Evolutionary conservation across 2,888 invertebrate species (phyloP), one percentile per base, ranked within the genome.

Genomic region (Bellardia bayeri): DNA sequence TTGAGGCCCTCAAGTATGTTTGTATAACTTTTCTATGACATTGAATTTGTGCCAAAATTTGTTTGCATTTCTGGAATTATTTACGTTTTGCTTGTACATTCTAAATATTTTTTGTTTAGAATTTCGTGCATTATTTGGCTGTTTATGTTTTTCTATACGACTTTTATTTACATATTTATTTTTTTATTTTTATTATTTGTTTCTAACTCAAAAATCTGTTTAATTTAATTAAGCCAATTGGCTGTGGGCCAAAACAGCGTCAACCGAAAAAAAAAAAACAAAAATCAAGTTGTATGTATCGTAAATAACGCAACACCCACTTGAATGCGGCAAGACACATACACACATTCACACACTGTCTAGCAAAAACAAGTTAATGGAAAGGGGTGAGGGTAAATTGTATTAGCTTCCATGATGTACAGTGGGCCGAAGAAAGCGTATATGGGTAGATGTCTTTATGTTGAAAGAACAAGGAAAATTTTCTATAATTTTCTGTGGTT

Each of bases 191-290:
- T 69, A 51, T 72, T 82, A 8, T 80, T 68, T 80, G 42, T 42
- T 72, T 81, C 40, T 71, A 56, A 64, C 54, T 49, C 40, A 56
- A 45, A 71, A 87, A 84, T 87, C 72, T 85, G 64, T 85, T 85
- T 82, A 64, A 87, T 85, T 87, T 85, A 87, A 87, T 87, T 85
- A 87, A 87, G 87, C 82, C 85, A 87, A 87, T 87, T 87, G 87
- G 87, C 87, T 16, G 54, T 74, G 51, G 64, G 74, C 87, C 87
- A 87, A 66, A 54, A 66, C 6, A 37, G 6, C 33, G n/a, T 13
- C 54, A 30, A 68, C 16, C 69, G 23, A 51, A 81, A 72, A 37
- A 80, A 45, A 51, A 76, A 4, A 51, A 49, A 74, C 23, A 45
- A 30, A 61, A 6, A 45, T 58, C 33, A 54, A 76, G 11, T 61